phyloP scores from a whole-genome alignment of 2,888 invertebrate genomes.

The Xestia xanthographa region DNA sequence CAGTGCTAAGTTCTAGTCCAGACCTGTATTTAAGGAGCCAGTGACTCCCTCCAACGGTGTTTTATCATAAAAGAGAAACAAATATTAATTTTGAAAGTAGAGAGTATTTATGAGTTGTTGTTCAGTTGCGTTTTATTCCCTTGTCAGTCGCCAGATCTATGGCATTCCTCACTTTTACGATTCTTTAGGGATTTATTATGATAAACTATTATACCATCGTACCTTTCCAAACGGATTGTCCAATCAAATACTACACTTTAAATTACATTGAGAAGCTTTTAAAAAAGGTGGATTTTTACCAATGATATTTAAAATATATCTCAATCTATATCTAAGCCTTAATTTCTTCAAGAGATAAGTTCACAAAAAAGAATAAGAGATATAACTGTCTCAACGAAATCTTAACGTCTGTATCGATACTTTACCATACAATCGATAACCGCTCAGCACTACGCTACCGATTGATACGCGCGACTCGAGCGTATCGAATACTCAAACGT shows the following conservation, averaged over 20 bases:
- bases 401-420: slow-evolving; percentile 8
- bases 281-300: not conserved
- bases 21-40: not conserved
- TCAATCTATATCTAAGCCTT: not conserved
- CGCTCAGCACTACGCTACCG: slow-evolving; percentile 22
- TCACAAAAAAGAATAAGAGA: not conserved
- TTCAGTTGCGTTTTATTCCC: not conserved
- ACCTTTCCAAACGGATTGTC: not conserved
- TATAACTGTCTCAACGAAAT: not conserved
- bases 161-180: not conserved
- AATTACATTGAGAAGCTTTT: not conserved
- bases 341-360: not conserved
- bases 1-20: too few species aligned
- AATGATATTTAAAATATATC: not conserved
- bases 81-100: not conserved
- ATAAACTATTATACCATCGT: not conserved
- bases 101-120: not conserved
- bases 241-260: not conserved
- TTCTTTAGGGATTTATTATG: not conserved
- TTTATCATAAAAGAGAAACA: not conserved
- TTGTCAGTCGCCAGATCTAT: not conserved
- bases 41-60: not conserved
- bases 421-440: slow-evolving; percentile 7
- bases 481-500: slow-evolving; percentile 46
- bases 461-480: slow-evolving; percentile 33